A percentile compares a stretch with the other conserved stretches of the same genome.
These are phyloP conservation scores for Drosophila cracens DNA, from an alignment of 2,888 invertebrate species.

Conservation along the genomic window DNA sequence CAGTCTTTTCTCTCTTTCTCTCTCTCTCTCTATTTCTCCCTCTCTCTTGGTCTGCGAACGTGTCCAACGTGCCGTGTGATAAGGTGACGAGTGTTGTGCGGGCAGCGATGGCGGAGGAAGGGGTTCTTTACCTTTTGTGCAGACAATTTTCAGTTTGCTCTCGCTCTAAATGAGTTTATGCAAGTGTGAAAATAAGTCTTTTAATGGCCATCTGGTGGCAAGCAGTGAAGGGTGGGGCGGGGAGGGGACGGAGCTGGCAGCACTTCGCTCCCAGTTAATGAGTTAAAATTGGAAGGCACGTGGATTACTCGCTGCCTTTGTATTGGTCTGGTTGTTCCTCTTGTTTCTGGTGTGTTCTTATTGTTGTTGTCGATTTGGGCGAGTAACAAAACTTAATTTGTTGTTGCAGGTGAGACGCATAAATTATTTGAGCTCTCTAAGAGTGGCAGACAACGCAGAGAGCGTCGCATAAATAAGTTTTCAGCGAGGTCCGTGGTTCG, in stretches of 20 bases:
- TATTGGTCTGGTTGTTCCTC: conserved; percentile 12
- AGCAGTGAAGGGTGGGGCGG: not conserved
- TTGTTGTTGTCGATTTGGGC: conserved; percentile 12
- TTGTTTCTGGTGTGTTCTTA: conserved; percentile 20
- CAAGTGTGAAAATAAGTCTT: conserved; percentile 82
- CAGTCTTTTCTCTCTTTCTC: not conserved
- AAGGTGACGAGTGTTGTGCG: conserved; percentile 51
- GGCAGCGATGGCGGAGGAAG: not conserved
- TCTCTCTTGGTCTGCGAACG: conserved; percentile 10
- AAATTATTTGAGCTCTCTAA: conserved; percentile 65
- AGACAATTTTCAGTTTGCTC: conserved; percentile 64
- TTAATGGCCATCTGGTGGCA: conserved; percentile 66
- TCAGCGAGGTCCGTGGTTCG: conserved; percentile 35
- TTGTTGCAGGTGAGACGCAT: conserved; percentile 77
- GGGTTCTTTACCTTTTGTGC: conserved; percentile 30
- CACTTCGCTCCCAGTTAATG: conserved; percentile 65
- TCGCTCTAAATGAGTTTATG: conserved; percentile 78
- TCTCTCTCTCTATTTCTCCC: not conserved
- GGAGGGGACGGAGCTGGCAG: conserved; percentile 15
- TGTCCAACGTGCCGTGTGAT: conserved; percentile 67
- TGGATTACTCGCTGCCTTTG: conserved; percentile 64
- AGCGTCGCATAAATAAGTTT: conserved; percentile 70
- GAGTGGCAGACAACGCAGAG: conserved; percentile 8
- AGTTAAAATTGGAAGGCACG: conserved; percentile 77
- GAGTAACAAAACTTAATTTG: conserved; percentile 73